These are phyloP conservation scores for Catamblyrhynchus diadema DNA, from an alignment of 2,797 vertebrate genomes.

Conservation along the genomic window DNA sequence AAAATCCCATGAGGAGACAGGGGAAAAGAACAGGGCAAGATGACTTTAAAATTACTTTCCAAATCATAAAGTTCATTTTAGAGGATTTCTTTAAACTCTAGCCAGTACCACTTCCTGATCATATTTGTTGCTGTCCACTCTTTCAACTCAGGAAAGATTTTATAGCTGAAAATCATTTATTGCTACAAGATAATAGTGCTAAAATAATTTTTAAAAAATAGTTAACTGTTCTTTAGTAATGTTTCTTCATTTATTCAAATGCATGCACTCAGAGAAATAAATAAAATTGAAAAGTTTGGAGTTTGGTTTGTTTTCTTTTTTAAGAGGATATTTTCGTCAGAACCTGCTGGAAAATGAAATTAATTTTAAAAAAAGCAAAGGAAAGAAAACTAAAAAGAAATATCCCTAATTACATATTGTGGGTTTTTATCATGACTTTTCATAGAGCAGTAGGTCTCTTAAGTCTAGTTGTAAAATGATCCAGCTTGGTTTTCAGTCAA, in stretches of 20 bases:
- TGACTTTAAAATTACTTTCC: neutral
- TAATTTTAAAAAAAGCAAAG: neutral
- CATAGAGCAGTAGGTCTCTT: neutral
- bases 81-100: neutral
- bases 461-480: neutral
- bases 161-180: neutral
- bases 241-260: neutral
- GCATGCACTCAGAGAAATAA: neutral
- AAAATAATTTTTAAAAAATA: neutral
- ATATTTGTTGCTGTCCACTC: neutral
- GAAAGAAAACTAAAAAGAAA: neutral
- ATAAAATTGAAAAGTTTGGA: neutral
- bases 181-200: neutral
- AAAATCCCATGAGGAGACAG: neutral
- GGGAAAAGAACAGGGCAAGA: neutral
- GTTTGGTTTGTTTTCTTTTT: rapidly evolving
- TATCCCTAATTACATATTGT: neutral
- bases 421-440: neutral
- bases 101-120: neutral
- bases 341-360: neutral
- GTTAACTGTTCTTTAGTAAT: neutral
- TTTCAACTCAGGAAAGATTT: neutral
- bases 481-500: neutral
- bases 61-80: neutral
- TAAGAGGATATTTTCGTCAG: neutral